phyloP scores from a whole-genome alignment of 1,140 invertebrate genomes.

The Nixonia krombeini region DNA sequence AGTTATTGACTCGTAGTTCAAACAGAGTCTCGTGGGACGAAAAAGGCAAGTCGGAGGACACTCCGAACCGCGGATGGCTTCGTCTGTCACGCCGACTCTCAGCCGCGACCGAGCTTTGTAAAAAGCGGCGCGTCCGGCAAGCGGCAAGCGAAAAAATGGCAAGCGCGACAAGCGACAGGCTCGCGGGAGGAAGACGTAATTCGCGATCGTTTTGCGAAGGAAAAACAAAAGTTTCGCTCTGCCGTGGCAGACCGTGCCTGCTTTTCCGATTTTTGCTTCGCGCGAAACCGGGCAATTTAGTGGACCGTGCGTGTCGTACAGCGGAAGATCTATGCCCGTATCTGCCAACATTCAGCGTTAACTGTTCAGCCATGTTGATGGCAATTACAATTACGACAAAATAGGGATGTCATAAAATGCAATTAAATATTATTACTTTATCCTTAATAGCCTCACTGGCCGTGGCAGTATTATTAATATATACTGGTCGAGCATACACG shows the following conservation, averaged over 20 bases:
- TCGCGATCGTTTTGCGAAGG: too few relatives aligned
- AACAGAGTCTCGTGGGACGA: neutral
- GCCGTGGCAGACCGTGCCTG: too few relatives aligned
- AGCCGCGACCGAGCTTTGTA: neutral
- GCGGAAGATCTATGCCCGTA: constrained; percentile 17
- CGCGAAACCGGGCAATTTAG: constrained; percentile 8
- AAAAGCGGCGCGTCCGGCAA: neutral
- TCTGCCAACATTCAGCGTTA: constrained; percentile 31
- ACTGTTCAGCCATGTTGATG: constrained; percentile 56
- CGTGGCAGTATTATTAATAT: constrained; percentile 46
- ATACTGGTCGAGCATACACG: constrained; percentile 39
- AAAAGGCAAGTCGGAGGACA: constrained; percentile 4
- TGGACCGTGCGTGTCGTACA: constrained; percentile 11
- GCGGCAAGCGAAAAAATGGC: too few relatives aligned
- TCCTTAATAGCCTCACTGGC: constrained; percentile 47
- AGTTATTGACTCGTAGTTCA: constrained; percentile 3
- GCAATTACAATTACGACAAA: constrained; percentile 69
- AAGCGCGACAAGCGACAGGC: too few relatives aligned
- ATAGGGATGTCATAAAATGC: constrained; percentile 68
- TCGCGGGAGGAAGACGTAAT: too few relatives aligned
- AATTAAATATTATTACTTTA: constrained; percentile 71
- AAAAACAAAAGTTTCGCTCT: too few relatives aligned
- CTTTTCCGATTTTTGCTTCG: constrained; percentile 2
- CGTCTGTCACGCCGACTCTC: constrained; percentile 9
- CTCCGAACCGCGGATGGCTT: constrained; percentile 10